A percentile compares a stretch with the other conserved stretches of the same genome.
phyloP scores from a whole-genome alignment of 2,113 vertebrate species.

The Raja brachyura region DNA sequence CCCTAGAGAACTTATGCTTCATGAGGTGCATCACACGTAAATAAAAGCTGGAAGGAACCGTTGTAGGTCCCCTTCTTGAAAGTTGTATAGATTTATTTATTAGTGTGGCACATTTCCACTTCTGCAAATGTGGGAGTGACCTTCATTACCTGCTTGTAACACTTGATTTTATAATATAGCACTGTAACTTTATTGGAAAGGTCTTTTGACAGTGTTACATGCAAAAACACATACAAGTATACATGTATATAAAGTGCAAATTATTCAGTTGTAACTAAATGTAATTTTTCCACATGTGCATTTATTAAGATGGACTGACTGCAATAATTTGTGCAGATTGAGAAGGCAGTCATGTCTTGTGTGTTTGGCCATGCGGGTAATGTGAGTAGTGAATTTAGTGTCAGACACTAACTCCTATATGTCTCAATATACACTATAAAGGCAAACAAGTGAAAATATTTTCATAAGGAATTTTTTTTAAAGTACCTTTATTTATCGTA shows the following conservation, averaged over 20 bases:
- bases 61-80: conserved; percentile 34
- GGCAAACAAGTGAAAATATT: background rate
- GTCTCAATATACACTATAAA: background rate
- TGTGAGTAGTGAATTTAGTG: conserved; percentile 13
- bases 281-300: conserved; percentile 36
- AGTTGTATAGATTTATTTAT: conserved; percentile 38
- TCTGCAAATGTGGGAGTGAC: background rate
- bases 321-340: background rate
- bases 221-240: background rate
- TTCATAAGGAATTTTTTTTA: background rate
- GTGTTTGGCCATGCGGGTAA: background rate
- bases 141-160: conserved; percentile 26
- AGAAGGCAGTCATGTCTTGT: background rate
- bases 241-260: conserved; percentile 34
- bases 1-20: conserved; percentile 84
- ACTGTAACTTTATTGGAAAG: conserved; percentile 20
- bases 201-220: background rate
- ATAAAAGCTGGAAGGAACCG: conserved; percentile 22
- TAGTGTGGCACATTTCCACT: conserved; percentile 22
- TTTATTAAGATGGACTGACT: conserved; percentile 28
- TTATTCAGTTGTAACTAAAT: conserved; percentile 45
- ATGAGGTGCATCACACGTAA: conserved; percentile 84
- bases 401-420: conserved; percentile 17
- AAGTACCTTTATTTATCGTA: too few species aligned
- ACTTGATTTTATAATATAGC: conserved; percentile 33